Conservation (phyloP, 2,888 invertebrate genomes). For the Corbicula japonica region DNA sequence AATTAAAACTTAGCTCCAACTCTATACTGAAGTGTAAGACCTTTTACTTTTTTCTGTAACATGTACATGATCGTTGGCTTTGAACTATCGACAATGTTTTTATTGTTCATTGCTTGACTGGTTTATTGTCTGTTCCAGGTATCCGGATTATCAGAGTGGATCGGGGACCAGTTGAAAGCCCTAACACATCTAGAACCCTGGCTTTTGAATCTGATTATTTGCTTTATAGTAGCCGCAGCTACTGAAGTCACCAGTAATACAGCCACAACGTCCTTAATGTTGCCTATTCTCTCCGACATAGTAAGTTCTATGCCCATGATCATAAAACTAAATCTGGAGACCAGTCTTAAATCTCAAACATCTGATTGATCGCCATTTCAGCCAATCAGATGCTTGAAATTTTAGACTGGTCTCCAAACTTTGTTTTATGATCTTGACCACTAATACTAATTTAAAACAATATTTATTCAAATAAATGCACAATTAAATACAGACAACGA, state of each 20-base stretch:
- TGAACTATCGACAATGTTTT: neutral
- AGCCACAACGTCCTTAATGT: slow-evolving; percentile 83
- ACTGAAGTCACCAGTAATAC: slow-evolving; percentile 85
- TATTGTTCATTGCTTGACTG: neutral
- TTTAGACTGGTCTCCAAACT: neutral
- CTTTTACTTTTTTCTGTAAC: neutral
- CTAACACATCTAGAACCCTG: slow-evolving; percentile 75
- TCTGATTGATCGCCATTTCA: neutral
- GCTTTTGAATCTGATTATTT: slow-evolving; percentile 77
- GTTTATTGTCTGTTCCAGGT: slow-evolving; percentile 68
- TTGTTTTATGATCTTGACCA: neutral
- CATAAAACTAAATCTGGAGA: neutral
- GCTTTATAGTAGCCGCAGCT: slow-evolving; percentile 77
- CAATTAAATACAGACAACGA: no score
- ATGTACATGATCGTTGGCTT: neutral
- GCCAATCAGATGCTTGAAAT: neutral
- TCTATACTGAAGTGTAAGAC: neutral
- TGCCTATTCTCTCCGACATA: slow-evolving; percentile 83
- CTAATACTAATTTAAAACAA: neutral
- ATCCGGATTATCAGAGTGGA: slow-evolving; percentile 81
- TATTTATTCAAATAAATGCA: neutral
- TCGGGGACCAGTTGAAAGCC: slow-evolving; percentile 76
- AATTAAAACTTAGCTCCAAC: neutral
- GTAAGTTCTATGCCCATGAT: no score
- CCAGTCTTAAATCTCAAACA: neutral